Evolutionary conservation across 2,797 vertebrate genomes (phyloP), one percentile per base, ranked within the genome.

Genomic region (Phrynocephalus vlangalii): DNA sequence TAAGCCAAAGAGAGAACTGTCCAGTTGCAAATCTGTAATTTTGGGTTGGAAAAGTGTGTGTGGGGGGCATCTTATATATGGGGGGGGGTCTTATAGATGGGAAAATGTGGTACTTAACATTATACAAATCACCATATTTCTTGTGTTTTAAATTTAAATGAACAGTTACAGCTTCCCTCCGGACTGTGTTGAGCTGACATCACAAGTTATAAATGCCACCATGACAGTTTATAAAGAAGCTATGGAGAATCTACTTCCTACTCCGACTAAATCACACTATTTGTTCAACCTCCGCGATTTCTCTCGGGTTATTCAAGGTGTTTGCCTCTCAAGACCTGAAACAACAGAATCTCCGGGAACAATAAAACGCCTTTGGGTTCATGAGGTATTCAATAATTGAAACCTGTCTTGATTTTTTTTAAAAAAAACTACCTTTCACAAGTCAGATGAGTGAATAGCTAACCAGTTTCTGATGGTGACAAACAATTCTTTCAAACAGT

Each of bases 181-280:
- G 5, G 82, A 96, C 13, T 99, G 97, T 94, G 85, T 96, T n/a
- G 92, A 93, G 81, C 87, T 99, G 92, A 98, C 97, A 67, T 87
- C 97, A 48, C 96, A 97, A 90, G 95, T 99, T 67, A 92, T 99
- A 86, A 96, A 91, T 3, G 96, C 97, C 86, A 99, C 98, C 15
- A 96, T 98, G 96, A 92, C 44, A 8, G 91, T 98, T 10, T 98
- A 99, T 94, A 97, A 97, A 89, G 98, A 98, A 92, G 97, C 98
- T 89, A 98, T 97, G 93, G 97, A 97, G 93, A 98, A 98, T 92
- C 96, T 99, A 60, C 95, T 98, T 79, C 98, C 98, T 16, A 98
- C 98, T 1, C 98, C 98, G 1, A 88, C 98, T 72, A 99, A 99
- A 93, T 99, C 98, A 87, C 98, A 99, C 94, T 99, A 99, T 90